Base-by-base conservation (phyloP, 2,888 invertebrate genomes). In the Ligdia adustata region DNA sequence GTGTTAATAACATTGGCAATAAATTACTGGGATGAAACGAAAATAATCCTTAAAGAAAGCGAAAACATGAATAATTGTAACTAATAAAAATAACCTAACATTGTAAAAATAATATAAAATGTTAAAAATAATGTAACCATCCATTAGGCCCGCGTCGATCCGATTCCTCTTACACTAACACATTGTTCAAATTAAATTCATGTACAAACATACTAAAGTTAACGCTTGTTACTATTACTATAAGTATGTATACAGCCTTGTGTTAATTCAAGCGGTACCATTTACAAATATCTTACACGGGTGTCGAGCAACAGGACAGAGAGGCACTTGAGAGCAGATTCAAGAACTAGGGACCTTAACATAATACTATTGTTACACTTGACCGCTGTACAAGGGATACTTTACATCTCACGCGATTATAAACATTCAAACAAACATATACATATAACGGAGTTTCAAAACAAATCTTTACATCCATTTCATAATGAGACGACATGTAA, bases 1-100 rank as follows among this genome's bases (percentile, higher is more conserved):
- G 77, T 85, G 84, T 84, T 86, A 84, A 84, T 86, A 87, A 89
- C 87, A 87, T 87, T 89, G 88, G 86, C 86, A 89, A 89, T 89
- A 88, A 89, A 89, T 89, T 89, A 88, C 83, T 86, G 81, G 76
- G 82, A 86, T 82, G 85, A 53, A 79, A 82, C 82, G 73, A 85
- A 80, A 82, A 79, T 79, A 79, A 78, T 79, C 71, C 78, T 77
- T 77, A 81, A 74, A 75, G 71, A 66, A 82, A 83, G 77, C 76
- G 64, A 76, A 75, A 77, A 78, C 70, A 66, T 62, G 70, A 71
- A 75, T 69, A 72, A 77, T 67, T 66, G 64, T 75, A 68, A 72
- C 68, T 63, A 64, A 62, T 69, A 73, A 77, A 66, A 28, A 12
- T 61, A 64, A 65, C 64, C 73, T 80, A 83, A 60, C 67, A 62